phyloP scores from a whole-genome alignment of 2,113 vertebrate genomes.

The Cynoglossus semilaevis region DNA sequence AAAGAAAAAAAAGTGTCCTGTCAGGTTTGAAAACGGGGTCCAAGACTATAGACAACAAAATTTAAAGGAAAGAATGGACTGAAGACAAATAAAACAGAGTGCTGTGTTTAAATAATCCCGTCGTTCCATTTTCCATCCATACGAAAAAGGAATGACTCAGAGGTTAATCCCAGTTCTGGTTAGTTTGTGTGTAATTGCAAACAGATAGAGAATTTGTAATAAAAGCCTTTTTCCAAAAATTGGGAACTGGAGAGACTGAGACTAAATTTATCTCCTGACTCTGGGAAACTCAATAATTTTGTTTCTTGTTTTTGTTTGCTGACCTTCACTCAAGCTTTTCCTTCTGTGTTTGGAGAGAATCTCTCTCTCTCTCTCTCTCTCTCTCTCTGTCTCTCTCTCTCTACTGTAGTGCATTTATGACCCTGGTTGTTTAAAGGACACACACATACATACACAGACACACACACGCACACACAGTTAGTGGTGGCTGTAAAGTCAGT shows the following conservation, averaged over 20 bases:
- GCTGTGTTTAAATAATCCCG: background rate
- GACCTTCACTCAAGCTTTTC: slow-evolving; percentile 15
- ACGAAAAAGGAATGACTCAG: background rate
- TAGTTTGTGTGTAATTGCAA: slow-evolving; percentile 17
- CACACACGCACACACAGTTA: slow-evolving; percentile 13
- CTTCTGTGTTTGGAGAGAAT: slow-evolving; percentile 28
- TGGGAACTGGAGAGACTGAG: background rate
- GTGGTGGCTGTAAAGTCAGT: slow-evolving; percentile 52
- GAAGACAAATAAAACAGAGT: background rate
- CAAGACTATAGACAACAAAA: no score
- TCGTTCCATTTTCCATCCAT: slow-evolving; percentile 11
- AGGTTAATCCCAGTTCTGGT: background rate
- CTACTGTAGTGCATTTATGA: slow-evolving; percentile 24
- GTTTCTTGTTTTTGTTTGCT: slow-evolving; percentile 20
- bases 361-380: no score
- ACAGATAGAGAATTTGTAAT: background rate
- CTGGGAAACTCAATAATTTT: slow-evolving; percentile 10
- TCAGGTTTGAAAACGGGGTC: background rate
- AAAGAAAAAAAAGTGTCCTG: background rate
- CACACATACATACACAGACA: slow-evolving; percentile 5
- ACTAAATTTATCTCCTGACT: background rate
- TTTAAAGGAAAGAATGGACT: background rate
- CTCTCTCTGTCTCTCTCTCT: no score
- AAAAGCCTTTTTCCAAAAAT: background rate
- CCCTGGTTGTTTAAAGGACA: slow-evolving; percentile 39